Conservation (phyloP, 1,140 invertebrate genomes). For the Aphis craccivora region DNA sequence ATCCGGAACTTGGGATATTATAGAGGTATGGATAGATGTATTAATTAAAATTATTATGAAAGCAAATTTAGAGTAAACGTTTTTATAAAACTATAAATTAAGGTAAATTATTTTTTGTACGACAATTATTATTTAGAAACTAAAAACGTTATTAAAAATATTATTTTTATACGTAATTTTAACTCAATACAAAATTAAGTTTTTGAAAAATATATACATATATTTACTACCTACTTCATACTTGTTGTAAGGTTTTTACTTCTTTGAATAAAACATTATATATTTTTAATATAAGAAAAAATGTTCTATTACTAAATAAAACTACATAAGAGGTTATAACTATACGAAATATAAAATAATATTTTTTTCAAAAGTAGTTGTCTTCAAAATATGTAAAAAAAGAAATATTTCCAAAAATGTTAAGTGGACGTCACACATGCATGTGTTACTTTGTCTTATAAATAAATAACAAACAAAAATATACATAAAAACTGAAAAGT, state of each 20-base stretch:
- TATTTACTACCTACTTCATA: too few species aligned
- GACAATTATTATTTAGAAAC: not conserved
- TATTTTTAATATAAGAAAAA: not conserved
- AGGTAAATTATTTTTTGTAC: not conserved
- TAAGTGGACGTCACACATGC: not conserved
- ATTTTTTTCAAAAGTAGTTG: too few species aligned
- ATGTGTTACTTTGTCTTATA: not conserved
- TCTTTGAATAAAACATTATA: not conserved
- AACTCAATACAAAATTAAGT: not conserved
- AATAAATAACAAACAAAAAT: not conserved
- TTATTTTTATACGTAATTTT: not conserved
- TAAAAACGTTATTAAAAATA: not conserved
- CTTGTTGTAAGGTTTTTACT: not conserved
- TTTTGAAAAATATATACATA: not conserved
- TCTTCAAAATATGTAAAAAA: not conserved
- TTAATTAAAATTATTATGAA: not conserved
- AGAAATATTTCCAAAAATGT: not conserved
- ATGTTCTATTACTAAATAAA: not conserved
- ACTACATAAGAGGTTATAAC: too few species aligned
- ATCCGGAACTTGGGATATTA: slow-evolving; percentile 98
- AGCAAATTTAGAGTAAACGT: not conserved
- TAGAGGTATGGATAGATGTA: slow-evolving; percentile 59
- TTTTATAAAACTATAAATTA: not conserved
- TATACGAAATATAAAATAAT: too few species aligned
- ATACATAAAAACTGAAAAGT: not conserved